Evolutionary conservation across 2,888 invertebrate species (phyloP).

Genomic region (Tubulanus polymorphus): DNA sequence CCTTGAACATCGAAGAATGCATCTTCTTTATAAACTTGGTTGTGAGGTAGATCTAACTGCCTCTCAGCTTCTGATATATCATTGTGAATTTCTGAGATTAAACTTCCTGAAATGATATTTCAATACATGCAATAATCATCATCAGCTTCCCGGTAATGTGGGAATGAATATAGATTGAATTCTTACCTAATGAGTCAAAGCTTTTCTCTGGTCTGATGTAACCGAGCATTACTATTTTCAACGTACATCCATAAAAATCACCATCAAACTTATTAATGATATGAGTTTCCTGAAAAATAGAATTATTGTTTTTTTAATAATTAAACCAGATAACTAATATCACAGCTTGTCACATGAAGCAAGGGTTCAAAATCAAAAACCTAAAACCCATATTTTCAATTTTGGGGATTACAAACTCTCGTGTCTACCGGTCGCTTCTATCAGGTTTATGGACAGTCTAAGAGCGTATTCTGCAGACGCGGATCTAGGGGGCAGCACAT

Average conservation of each 20-base stretch:
- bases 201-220: slow-evolving; percentile 80
- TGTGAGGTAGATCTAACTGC: slow-evolving; percentile 61
- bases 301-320: no score
- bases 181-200: slow-evolving; percentile 67
- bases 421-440: no score
- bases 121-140: neutral
- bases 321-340: no score
- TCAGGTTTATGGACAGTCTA: no score
- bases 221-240: slow-evolving; percentile 76
- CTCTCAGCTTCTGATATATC: slow-evolving; percentile 71
- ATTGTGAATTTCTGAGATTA: slow-evolving; percentile 72
- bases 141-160: neutral
- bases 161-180: no score
- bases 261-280: slow-evolving; percentile 74
- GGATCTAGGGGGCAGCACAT: no score
- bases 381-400: no score
- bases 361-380: no score
- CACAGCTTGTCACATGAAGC: no score
- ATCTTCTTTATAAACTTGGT: slow-evolving; percentile 57
- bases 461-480: no score
- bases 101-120: slow-evolving; percentile 60
- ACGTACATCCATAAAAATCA: slow-evolving; percentile 80
- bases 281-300: slow-evolving; percentile 82
- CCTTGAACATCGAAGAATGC: slow-evolving; percentile 60
- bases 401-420: no score